Percentiles rank a stretch among this genome's conserved stretches.
phyloP scores from a whole-genome alignment of 2,797 vertebrate species.

The Galagoides demidoff region DNA sequence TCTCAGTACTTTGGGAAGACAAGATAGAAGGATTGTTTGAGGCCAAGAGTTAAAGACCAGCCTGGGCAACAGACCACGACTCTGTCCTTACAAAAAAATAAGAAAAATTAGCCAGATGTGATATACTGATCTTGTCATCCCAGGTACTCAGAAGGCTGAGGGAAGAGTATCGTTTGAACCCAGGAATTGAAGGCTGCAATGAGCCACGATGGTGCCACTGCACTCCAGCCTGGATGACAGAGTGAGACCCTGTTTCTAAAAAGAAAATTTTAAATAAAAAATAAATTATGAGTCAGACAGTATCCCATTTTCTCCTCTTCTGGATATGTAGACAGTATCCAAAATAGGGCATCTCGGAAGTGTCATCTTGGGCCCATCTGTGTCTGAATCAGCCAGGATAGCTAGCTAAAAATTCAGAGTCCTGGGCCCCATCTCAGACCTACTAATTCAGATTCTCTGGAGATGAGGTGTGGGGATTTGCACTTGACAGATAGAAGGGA shows the following conservation, averaged over 20 bases:
- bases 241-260: background rate
- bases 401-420: background rate
- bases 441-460: constrained; percentile 16
- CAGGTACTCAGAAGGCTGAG: too few species aligned
- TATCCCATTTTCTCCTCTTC: background rate
- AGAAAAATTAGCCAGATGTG: too few species aligned
- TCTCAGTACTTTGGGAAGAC: background rate
- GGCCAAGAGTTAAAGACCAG: too few species aligned
- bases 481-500: background rate
- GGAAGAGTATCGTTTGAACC: too few species aligned
- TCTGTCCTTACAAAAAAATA: too few species aligned
- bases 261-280: too few species aligned
- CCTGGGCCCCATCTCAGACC: background rate
- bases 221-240: background rate
- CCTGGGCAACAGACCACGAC: too few species aligned
- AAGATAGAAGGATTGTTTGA: background rate
- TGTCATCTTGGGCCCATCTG: background rate
- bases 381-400: background rate
- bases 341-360: background rate
- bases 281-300: background rate
- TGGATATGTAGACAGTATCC: background rate
- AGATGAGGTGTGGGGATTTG: background rate
- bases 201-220: background rate
- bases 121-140: too few species aligned
- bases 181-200: background rate